A percentile compares a stretch with the other conserved stretches of the same genome.
Conservation (phyloP, 23 tunicate genomes). For the Clavelina lepadiformis region DNA sequence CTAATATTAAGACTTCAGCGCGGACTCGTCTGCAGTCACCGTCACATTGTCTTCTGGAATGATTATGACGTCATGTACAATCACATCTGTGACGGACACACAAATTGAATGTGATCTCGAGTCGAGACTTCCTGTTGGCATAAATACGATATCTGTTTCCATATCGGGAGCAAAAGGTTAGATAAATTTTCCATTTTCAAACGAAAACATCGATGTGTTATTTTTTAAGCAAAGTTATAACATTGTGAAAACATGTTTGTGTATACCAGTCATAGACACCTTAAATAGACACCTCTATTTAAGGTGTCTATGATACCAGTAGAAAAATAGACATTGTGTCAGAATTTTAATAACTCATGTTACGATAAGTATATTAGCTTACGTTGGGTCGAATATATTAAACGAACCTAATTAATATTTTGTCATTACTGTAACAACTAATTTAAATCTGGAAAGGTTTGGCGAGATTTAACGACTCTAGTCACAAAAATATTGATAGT, state of each 20-base stretch:
- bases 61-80: slow-evolving; percentile 4
- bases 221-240: too few relatives aligned
- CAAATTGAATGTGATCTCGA: slow-evolving; percentile 6
- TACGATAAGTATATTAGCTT: too few relatives aligned
- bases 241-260: too few relatives aligned
- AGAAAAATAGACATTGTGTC: too few relatives aligned
- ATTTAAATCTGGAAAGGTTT: slow-evolving; percentile 6
- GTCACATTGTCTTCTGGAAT: slow-evolving; percentile 26
- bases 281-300: too few relatives aligned
- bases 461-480: not conserved
- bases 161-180: not conserved
- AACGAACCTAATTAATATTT: not conserved
- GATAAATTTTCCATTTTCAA: too few relatives aligned
- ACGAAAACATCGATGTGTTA: too few relatives aligned
- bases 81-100: slow-evolving; percentile 19
- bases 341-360: too few relatives aligned
- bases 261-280: too few relatives aligned
- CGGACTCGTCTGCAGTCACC: slow-evolving; percentile 23
- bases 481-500: slow-evolving; percentile 18
- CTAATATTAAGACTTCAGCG: too few relatives aligned
- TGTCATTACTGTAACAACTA: not conserved
- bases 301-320: too few relatives aligned
- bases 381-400: too few relatives aligned
- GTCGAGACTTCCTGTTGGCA: not conserved
- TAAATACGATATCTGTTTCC: not conserved